phyloP scores from a whole-genome alignment of 2,888 invertebrate species.

The Diarsia dahlii region DNA sequence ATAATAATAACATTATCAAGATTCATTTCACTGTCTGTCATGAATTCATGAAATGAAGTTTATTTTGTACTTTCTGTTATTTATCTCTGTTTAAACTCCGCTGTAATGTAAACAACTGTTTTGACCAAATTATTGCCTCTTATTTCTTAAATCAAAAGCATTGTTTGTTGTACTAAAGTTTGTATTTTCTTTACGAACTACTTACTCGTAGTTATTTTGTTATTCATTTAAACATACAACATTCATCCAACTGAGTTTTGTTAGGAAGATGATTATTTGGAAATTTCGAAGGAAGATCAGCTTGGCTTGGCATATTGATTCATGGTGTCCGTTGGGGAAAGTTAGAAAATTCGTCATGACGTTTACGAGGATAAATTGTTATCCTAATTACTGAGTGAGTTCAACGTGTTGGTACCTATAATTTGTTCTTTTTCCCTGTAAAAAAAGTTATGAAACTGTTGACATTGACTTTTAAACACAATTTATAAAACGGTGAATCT shows the following conservation, averaged over 20 bases:
- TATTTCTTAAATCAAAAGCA: constrained; percentile 31
- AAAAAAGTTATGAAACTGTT: constrained; percentile 1
- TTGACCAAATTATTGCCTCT: background rate
- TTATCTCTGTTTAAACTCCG: constrained; percentile 12
- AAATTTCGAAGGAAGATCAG: background rate
- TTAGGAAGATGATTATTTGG: background rate
- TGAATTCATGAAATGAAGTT: constrained; percentile 7
- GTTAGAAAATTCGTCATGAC: constrained; percentile 24
- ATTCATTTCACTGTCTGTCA: constrained; percentile 14
- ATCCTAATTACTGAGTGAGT: constrained; percentile 38
- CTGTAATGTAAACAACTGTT: constrained; percentile 8
- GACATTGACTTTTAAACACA: background rate
- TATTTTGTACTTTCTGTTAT: constrained; percentile 23
- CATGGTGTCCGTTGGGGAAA: constrained; percentile 30
- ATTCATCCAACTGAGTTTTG: background rate
- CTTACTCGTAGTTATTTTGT: background rate
- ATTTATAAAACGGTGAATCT: background rate
- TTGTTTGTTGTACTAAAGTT: constrained; percentile 15
- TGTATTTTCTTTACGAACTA: constrained; percentile 7
- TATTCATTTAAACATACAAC: background rate
- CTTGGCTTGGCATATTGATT: constrained; percentile 14
- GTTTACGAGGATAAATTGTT: constrained; percentile 42
- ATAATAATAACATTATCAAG: constrained; percentile 11
- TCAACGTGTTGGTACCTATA: background rate
- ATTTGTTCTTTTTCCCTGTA: constrained; percentile 15